These are phyloP conservation scores for Megaptera novaeangliae DNA, from an alignment of 2,113 vertebrate species.

Conservation along the genomic window DNA sequence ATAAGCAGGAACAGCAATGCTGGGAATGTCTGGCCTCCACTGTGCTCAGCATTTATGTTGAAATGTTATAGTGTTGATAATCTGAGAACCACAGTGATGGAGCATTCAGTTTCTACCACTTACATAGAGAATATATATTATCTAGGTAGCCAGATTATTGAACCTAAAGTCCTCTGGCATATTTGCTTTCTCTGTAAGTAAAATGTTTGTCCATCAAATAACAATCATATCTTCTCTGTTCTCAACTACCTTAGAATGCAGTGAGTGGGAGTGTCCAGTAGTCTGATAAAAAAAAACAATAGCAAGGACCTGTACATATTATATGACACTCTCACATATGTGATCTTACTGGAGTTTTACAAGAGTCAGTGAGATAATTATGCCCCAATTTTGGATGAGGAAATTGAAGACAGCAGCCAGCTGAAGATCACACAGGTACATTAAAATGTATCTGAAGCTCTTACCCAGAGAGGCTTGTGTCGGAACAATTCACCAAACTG, in stretches of 20 bases:
- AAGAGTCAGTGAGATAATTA: too few species aligned
- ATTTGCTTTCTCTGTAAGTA: background rate
- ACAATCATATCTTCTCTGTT: background rate
- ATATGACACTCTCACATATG: background rate
- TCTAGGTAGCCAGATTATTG: background rate
- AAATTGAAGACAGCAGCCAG: background rate
- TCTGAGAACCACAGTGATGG: background rate
- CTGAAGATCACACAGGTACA: background rate
- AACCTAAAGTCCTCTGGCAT: background rate
- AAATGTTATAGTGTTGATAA: background rate
- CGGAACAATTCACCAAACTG: accelerated
- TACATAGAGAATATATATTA: background rate
- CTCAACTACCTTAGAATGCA: background rate
- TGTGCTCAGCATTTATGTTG: too few species aligned
- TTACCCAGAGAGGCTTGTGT: background rate
- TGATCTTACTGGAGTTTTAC: background rate
- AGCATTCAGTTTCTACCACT: background rate
- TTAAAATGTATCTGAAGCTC: background rate
- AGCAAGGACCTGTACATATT: background rate
- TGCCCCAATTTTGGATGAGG: background rate
- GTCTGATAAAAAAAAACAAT: background rate
- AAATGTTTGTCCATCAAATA: background rate
- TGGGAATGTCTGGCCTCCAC: background rate
- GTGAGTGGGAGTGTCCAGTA: background rate
- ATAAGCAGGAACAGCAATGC: background rate